Evolutionary conservation across 2,797 vertebrate species (phyloP).

Genomic region (Platyrinchus mystaceus): DNA sequence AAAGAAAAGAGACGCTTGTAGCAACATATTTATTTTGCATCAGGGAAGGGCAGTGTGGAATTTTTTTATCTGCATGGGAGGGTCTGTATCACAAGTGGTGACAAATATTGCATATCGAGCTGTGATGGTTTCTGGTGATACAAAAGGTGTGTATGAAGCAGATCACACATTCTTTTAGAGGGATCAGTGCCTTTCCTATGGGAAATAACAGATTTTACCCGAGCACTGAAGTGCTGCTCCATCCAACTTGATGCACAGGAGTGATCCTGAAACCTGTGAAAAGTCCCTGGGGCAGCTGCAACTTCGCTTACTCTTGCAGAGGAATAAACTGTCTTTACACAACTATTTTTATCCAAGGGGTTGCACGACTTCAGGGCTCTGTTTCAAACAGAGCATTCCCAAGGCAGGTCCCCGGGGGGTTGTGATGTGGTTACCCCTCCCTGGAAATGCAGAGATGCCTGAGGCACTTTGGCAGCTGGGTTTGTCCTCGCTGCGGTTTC

Average conservation of each 20-base stretch:
- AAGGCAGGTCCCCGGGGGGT: neutral
- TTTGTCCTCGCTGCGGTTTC: neutral
- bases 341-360: neutral
- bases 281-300: neutral
- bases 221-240: neutral
- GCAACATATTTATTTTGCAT: neutral
- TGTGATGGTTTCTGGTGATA: neutral
- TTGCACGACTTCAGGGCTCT: neutral
- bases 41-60: neutral
- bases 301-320: neutral
- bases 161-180: neutral
- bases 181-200: neutral
- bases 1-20: neutral
- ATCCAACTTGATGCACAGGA: fast-evolving
- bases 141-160: neutral
- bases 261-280: neutral
- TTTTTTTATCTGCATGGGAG: neutral
- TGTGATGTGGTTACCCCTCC: neutral
- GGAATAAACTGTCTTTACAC: neutral
- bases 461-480: fast-evolving
- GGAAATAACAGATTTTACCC: neutral
- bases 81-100: neutral
- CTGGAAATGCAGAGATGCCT: neutral
- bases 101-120: neutral
- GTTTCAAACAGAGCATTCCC: neutral